Base-by-base conservation (phyloP, 1,140 invertebrate species). In the Pogonognathellus flavescens region DNA sequence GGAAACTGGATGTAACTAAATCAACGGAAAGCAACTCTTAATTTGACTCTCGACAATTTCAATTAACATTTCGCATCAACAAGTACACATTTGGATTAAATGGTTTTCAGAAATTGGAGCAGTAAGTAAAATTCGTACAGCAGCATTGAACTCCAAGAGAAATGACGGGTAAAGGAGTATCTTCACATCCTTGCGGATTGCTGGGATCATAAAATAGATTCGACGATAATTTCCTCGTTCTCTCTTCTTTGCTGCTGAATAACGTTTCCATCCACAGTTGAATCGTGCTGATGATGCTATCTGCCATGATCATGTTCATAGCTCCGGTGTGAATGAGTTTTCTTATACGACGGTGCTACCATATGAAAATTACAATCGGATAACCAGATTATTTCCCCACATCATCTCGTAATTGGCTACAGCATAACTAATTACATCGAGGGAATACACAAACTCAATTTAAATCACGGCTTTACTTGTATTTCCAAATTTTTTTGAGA, bases 61-160 rank as follows among this genome's bases (percentile, higher is more conserved):
- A 83, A 50, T 52, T 83, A 20, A 6, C 14, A 53, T 81, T 81
- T 81, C 18, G 11, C 25, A 81, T 81, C 55, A 53, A 53, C 52
- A n/a, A 55, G 31, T 41, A 41, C 1, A 41, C 31, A 41, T 41
- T 41, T 6, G 31, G 31, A 6, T 41, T 41, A 41, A 41, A 41
- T 41, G 31, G 31, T 41, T 41, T 1, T 41, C 31, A 41, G 31
- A 41, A 41, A 41, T 41, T 41, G 31, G 31, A 41, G 31, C 31
- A 41, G 31, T 41, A 41, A 41, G 31, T 41, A 41, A 3, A 6
- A 41, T 41, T 41, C 85, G 59, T 85, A 86, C 85, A 52, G 8
- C 25, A n/a, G 18, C 84, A 88, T 41, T 85, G 60, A 31, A 88
- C 81, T 20, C 86, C 87, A 20, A 87, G 86, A 25, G 25, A 85